A percentile compares a stretch with the other conserved stretches of the same genome.
Conservation (phyloP, 2,113 vertebrate species). For the Oceanodroma tethys region DNA sequence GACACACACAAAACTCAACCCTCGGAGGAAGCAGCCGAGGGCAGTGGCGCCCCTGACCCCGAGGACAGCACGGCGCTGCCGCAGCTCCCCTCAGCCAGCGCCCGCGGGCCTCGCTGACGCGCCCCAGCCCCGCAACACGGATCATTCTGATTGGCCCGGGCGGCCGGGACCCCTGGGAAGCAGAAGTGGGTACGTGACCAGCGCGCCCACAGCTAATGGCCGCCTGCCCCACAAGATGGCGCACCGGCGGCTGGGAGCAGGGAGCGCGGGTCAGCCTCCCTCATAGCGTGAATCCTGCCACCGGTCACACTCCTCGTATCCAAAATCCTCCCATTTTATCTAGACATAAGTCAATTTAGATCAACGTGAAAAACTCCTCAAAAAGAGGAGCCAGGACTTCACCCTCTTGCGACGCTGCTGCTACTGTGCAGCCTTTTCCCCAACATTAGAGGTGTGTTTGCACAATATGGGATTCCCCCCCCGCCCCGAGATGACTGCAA, state of each 20-base stretch:
- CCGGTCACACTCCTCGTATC: accelerated
- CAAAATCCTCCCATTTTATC: too few species aligned
- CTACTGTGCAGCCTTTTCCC: not conserved
- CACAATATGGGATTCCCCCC: accelerated
- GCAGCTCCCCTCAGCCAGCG: accelerated
- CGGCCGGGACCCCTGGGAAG: not conserved
- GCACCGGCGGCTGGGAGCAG: not conserved
- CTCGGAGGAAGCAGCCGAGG: accelerated
- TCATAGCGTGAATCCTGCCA: accelerated
- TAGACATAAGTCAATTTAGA: not conserved
- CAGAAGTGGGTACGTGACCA: not conserved
- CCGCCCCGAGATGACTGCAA: accelerated
- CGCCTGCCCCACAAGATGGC: too few species aligned
- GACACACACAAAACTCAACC: accelerated
- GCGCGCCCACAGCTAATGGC: accelerated
- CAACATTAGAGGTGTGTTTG: accelerated
- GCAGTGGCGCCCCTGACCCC: accelerated
- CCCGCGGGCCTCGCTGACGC: too few species aligned
- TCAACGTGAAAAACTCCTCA: not conserved
- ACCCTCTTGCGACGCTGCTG: accelerated
- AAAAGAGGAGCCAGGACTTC: not conserved
- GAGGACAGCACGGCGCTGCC: accelerated
- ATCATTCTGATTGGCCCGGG: not conserved
- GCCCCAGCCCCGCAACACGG: not conserved
- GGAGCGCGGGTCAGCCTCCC: accelerated